Evolutionary conservation across 2,888 invertebrate genomes (phyloP), one percentile per base, ranked within the genome.

Genomic region (Platerodrilus igneus): DNA sequence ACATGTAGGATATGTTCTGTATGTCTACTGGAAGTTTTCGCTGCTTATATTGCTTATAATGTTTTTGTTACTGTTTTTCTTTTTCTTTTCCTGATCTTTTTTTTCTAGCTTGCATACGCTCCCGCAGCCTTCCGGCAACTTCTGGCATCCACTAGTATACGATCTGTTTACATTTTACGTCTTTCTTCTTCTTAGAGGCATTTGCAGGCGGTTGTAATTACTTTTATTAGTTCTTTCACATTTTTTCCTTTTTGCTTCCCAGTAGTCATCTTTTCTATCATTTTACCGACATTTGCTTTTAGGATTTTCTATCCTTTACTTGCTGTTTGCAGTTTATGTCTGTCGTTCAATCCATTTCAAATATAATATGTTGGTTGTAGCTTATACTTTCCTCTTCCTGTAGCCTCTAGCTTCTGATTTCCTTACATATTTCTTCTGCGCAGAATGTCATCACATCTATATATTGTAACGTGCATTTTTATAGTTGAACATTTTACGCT

Each of bases 91-190:
- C n/a, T n/a, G n/a, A n/a, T n/a, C n/a, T n/a, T n/a, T n/a, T n/a
- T n/a, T n/a, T n/a, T n/a, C n/a, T n/a, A n/a, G n/a, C n/a, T n/a
- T n/a, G n/a, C n/a, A n/a, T n/a, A n/a, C n/a, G n/a, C n/a, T n/a
- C n/a, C n/a, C n/a, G n/a, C n/a, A n/a, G n/a, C n/a, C n/a, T n/a
- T n/a, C n/a, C n/a, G n/a, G n/a, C n/a, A n/a, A n/a, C n/a, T n/a
- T n/a, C n/a, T n/a, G n/a, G n/a, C n/a, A n/a, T 17, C 29, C 29
- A 29, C 29, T 17, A 29, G 14, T 16, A 29, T 4, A 29, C 11
- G 3, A 17, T 7, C 16, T 3, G 14, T 4, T 9, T 3, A 2
- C 13, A 13, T 10, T 4, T 25, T 11, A 4, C 11, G 3, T 14
- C n/a, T 5, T 25, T 25, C 11, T 13, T 25, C 8, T n/a, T n/a